Conservation (phyloP, 2,888 invertebrate genomes). For the Pinctada fucata region DNA sequence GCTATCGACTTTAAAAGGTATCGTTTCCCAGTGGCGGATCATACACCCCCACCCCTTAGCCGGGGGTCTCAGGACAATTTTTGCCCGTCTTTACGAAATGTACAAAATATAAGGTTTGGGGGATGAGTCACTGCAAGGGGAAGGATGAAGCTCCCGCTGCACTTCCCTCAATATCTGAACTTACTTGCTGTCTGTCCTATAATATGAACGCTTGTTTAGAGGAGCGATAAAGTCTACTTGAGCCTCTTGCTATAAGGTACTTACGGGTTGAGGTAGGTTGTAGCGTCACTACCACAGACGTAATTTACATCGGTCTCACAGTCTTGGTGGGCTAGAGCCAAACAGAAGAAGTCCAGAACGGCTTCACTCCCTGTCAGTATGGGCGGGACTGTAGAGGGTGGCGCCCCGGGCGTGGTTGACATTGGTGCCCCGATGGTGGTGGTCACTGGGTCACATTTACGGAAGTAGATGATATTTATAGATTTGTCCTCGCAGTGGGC, state of each 20-base stretch:
- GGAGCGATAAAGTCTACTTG: too few species aligned
- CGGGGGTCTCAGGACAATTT: too few species aligned
- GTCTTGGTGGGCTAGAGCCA: constrained; percentile 41
- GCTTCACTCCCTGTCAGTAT: constrained; percentile 41
- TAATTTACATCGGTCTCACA: constrained; percentile 39
- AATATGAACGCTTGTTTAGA: too few species aligned
- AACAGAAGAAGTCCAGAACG: constrained; percentile 55
- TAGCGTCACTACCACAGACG: constrained; percentile 48
- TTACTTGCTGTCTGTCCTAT: too few species aligned
- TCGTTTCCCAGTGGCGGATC: too few species aligned
- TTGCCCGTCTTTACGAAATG: too few species aligned
- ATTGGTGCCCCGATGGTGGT: constrained; percentile 23
- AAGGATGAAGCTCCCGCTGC: too few species aligned
- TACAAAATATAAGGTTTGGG: too few species aligned
- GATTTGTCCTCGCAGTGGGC: constrained; percentile 41
- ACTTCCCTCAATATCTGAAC: too few species aligned
- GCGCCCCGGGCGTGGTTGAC: not conserved
- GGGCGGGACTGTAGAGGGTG: constrained; percentile 8
- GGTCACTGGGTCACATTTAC: constrained; percentile 37
- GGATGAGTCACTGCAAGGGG: too few species aligned
- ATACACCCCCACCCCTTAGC: too few species aligned
- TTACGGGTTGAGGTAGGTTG: constrained; percentile 51
- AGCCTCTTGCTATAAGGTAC: constrained; percentile 6
- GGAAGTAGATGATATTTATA: constrained; percentile 44
- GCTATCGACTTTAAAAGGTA: too few species aligned